phyloP scores from a whole-genome alignment of 2,888 invertebrate species.

The Odontothrips loti region DNA sequence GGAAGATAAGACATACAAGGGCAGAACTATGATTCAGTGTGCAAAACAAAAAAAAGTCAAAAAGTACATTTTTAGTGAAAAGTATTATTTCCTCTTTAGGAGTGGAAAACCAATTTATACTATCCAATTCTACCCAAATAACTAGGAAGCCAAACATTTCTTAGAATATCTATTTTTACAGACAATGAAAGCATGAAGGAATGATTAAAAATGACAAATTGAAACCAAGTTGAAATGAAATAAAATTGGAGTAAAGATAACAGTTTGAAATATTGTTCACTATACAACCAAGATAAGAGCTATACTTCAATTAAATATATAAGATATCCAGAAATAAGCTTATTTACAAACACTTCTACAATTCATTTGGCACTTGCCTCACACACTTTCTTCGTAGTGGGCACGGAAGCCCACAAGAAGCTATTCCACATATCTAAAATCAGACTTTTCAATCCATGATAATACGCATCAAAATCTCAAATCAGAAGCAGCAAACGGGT shows the following conservation, averaged over 20 bases:
- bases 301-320: not conserved
- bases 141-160: not conserved
- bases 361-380: slow-evolving; percentile 17
- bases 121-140: too few species aligned
- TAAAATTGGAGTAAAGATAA: not conserved
- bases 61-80: too few species aligned
- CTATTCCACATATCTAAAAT: not conserved
- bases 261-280: not conserved
- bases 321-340: not conserved
- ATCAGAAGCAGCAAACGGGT: too few species aligned
- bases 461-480: not conserved
- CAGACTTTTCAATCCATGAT: slow-evolving; percentile 8
- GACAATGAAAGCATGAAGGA: not conserved
- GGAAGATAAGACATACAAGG: too few species aligned
- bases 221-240: too few species aligned
- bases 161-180: not conserved
- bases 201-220: too few species aligned
- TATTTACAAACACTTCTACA: not conserved
- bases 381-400: not conserved
- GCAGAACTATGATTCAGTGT: too few species aligned
- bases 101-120: too few species aligned
- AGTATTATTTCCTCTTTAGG: too few species aligned
- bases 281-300: not conserved
- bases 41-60: too few species aligned
- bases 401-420: not conserved